These are phyloP conservation scores for Stigmatopora argus DNA, from an alignment of 2,113 vertebrate genomes.

Conservation along the genomic window DNA sequence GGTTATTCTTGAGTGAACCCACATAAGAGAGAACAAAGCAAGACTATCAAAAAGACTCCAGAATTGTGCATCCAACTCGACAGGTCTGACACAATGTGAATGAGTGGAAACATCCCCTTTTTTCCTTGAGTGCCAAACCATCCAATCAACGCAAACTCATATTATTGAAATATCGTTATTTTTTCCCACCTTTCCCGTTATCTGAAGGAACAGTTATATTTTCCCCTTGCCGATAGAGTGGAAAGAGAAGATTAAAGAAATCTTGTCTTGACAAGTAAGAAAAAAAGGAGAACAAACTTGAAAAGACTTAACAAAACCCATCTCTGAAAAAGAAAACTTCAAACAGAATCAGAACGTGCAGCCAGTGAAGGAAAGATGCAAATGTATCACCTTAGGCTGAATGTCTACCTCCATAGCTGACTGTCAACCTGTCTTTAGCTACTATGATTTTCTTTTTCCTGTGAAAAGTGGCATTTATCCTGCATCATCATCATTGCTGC, in stretches of 20 bases:
- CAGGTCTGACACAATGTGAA: conserved; percentile 25
- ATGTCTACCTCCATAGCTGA: conserved; percentile 19
- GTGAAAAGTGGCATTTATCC: conserved; percentile 19
- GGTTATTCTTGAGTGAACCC: background rate
- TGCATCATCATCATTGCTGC: conserved; percentile 17
- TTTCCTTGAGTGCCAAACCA: conserved; percentile 24
- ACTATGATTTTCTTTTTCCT: conserved; percentile 13
- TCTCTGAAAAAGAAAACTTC: conserved; percentile 46
- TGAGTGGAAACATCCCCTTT: conserved; percentile 42
- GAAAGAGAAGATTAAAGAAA: conserved; percentile 60
- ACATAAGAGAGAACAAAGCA: background rate
- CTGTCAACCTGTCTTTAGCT: conserved; percentile 26
- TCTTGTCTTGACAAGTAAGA: conserved; percentile 58
- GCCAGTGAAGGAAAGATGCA: conserved; percentile 41
- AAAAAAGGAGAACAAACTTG: conserved; percentile 48
- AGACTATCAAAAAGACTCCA: conserved; percentile 8
- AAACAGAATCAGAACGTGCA: conserved; percentile 55
- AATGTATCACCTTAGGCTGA: conserved; percentile 44
- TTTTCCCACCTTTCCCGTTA: conserved; percentile 30
- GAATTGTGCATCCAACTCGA: conserved; percentile 2
- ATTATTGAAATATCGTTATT: conserved; percentile 42
- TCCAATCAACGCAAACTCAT: conserved; percentile 36
- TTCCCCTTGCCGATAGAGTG: conserved; percentile 39
- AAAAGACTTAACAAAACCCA: conserved; percentile 61
- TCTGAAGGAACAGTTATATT: conserved; percentile 33